A percentile compares a stretch with the other conserved stretches of the same genome.
Evolutionary conservation across 2,888 invertebrate genomes (phyloP).

Genomic region (Andrena hattorfiana): DNA sequence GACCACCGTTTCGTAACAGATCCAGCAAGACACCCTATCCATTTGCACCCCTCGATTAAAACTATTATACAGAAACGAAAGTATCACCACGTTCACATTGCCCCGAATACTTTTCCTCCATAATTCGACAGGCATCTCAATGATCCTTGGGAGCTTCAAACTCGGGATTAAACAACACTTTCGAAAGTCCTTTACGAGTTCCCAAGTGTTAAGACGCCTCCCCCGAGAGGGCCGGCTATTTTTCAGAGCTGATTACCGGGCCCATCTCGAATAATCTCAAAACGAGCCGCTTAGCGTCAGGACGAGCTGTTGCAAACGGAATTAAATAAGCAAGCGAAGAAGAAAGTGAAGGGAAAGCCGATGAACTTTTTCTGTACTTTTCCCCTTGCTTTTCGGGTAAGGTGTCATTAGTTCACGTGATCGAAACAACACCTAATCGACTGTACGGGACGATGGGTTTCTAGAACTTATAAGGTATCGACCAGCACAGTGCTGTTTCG

Average conservation of each 20-base stretch:
- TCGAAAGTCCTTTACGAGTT: not conserved
- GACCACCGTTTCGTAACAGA: not conserved
- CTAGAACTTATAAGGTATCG: not conserved
- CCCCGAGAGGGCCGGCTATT: not conserved
- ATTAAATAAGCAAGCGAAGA: not conserved
- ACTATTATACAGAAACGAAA: not conserved
- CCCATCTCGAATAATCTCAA: not conserved
- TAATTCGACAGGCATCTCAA: not conserved
- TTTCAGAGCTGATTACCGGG: not conserved
- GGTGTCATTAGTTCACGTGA: no score
- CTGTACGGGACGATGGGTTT: no score
- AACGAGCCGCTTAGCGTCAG: not conserved
- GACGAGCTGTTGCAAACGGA: not conserved
- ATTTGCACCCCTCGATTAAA: not conserved
- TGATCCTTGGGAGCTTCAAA: not conserved
- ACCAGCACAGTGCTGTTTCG: not conserved
- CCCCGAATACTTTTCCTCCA: not conserved
- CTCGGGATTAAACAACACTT: constrained; percentile 3
- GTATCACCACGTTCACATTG: not conserved
- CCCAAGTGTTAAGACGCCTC: constrained; percentile 7
- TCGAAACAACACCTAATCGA: no score
- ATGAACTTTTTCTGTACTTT: no score
- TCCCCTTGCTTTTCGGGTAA: no score
- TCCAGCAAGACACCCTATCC: not conserved
- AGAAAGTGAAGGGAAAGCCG: no score